These are phyloP conservation scores for Odobenus rosmarus DNA, from an alignment of 2,113 vertebrate species.

Conservation along the genomic window DNA sequence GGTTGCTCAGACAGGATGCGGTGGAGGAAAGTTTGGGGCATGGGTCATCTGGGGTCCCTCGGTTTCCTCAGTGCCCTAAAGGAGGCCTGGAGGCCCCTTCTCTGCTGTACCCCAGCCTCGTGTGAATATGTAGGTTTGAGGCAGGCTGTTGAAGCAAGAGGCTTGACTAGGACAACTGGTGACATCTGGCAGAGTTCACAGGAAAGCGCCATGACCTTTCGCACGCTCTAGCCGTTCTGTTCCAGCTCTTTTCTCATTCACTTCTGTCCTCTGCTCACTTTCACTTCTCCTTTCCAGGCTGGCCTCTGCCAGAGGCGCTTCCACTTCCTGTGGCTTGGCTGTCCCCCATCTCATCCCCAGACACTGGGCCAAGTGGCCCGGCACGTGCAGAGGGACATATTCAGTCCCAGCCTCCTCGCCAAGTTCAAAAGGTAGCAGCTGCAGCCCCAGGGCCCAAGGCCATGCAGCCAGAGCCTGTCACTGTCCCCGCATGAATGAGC, in stretches of 20 bases:
- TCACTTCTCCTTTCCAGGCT: not conserved
- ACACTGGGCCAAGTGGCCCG: not conserved
- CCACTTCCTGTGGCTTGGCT: not conserved
- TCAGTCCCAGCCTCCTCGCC: not conserved
- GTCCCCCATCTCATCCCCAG: not conserved
- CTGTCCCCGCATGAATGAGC: not conserved
- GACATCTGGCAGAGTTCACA: not conserved
- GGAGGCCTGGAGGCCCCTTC: not conserved
- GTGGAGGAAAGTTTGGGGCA: not conserved
- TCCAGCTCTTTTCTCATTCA: not conserved
- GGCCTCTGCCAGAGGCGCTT: not conserved
- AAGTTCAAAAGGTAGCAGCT: constrained; percentile 5
- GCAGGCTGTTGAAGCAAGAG: not conserved
- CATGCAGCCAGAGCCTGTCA: not conserved
- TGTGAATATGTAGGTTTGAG: not conserved
- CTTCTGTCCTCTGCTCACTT: not conserved
- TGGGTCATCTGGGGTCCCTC: not conserved
- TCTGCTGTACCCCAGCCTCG: not conserved
- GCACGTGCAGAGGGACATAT: not conserved
- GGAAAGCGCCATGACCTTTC: not conserved
- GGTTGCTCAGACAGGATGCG: not conserved
- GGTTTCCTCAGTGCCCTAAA: not conserved
- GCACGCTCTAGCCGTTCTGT: accelerated
- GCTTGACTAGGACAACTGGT: not conserved
- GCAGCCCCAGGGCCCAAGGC: accelerated